Conservation (phyloP, 1,140 invertebrate species). For the Octopus sinensis region DNA sequence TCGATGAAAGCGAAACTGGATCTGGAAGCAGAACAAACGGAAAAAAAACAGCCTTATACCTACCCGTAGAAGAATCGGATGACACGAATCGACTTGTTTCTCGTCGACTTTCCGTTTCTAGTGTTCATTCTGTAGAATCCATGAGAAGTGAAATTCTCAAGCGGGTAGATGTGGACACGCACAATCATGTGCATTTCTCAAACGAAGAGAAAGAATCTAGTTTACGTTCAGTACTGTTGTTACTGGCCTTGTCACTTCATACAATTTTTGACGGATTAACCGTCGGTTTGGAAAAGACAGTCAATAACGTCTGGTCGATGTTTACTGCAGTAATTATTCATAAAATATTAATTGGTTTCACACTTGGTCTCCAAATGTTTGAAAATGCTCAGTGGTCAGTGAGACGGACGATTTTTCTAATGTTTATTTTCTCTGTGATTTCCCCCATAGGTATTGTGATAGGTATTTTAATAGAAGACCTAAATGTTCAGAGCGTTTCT, state of each 20-base stretch:
- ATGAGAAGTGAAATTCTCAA: too few relatives aligned
- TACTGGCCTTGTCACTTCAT: constrained; percentile 47
- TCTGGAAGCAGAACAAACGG: too few relatives aligned
- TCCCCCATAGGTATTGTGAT: constrained; percentile 66
- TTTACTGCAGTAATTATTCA: constrained; percentile 65
- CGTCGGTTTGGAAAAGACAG: constrained; percentile 44
- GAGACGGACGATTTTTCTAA: constrained; percentile 41
- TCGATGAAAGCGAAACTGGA: too few relatives aligned
- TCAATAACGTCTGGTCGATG: constrained; percentile 68
- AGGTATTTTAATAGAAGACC: constrained; percentile 59
- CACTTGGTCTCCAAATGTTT: constrained; percentile 68
- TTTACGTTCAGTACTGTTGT: constrained; percentile 40
- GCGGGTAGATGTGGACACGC: too few relatives aligned
- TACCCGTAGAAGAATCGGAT: too few relatives aligned
- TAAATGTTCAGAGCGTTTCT: constrained; percentile 23
- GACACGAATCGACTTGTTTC: too few relatives aligned
- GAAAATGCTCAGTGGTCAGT: constrained; percentile 62
- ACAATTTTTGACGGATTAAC: constrained; percentile 51
- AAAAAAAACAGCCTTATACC: too few relatives aligned
- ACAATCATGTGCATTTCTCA: too few relatives aligned
- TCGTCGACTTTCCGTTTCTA: too few relatives aligned
- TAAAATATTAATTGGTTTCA: constrained; percentile 76
- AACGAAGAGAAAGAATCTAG: too few relatives aligned
- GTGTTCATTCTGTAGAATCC: too few relatives aligned
- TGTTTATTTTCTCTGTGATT: constrained; percentile 64